Base-by-base conservation (phyloP, 2,888 invertebrate genomes). In the Bombyx huttoni region DNA sequence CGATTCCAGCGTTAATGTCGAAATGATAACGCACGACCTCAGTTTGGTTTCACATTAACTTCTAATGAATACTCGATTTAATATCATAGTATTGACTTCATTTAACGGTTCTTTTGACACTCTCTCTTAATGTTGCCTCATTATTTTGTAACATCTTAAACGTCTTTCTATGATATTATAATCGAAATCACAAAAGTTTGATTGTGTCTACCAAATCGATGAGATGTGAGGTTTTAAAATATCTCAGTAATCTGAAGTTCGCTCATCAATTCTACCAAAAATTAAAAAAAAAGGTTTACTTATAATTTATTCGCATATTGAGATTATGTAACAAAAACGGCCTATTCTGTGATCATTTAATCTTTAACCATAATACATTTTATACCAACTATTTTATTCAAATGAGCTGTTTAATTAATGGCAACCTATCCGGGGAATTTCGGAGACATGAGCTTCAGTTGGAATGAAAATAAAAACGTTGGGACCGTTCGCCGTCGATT, bases 401-500 rank as follows among this genome's bases (percentile, higher is more conserved):
- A 48, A 56, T 51, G 34, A 54, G 49, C 47, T 46, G 50, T 58
- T 59, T 60, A 64, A 62, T 61, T 58, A 63, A 60, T 58, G 53
- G 57, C 61, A 61, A 64, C 61, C 57, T 52, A 58, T 63, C 58
- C 57, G 56, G 58, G 53, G 56, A 56, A 56, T 61, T 62, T 60
- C 55, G 55, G 64, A 62, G 56, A 64, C 66, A 64, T 64, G 60
- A 63, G 62, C 62, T 62, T 67, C 55, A 57, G 58, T 56, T 59
- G 63, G 62, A 67, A 61, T 68, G 57, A 67, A 73, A 74, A 47
- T 73, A 73, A 75, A n/a, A 78, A 77, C 69, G 56, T 67, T 67
- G 65, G 72, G 75, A 73, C 72, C 72, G 73, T 70, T 72, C 67
- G 72, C 73, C 70, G 70, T 75, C 78, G 76, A 85, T 81, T 82